A percentile compares a stretch with the other conserved stretches of the same genome.
These are phyloP conservation scores for Phytoseiulus persimilis DNA, from an alignment of 2,888 invertebrate species.

Conservation along the genomic window DNA sequence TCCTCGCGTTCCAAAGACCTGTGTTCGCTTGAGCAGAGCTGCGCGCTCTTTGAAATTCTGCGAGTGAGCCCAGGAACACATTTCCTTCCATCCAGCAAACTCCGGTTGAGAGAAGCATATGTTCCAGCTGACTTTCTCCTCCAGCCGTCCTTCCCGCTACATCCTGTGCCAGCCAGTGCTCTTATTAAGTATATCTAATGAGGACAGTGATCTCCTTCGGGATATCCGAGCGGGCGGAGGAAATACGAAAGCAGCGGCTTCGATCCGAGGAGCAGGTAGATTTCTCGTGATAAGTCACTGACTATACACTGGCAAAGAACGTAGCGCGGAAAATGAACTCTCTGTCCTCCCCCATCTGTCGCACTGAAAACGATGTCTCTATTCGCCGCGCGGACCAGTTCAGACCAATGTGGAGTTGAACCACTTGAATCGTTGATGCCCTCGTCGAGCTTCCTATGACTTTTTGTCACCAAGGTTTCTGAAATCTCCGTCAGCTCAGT, in stretches of 20 bases:
- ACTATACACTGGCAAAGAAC: neutral
- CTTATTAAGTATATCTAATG: neutral
- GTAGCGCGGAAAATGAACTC: neutral
- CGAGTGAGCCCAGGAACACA: too few relatives aligned
- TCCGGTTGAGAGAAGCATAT: neutral
- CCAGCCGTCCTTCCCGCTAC: neutral
- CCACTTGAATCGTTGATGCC: too few relatives aligned
- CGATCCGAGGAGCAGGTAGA: neutral
- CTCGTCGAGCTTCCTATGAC: too few relatives aligned
- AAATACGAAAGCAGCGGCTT: neutral
- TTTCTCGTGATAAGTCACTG: neutral
- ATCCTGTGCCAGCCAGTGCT: neutral
- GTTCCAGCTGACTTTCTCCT: neutral
- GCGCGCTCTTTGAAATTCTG: too few relatives aligned
- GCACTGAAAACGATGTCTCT: neutral
- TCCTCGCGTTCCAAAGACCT: too few relatives aligned
- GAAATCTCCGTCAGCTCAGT: too few relatives aligned
- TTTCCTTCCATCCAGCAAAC: neutral
- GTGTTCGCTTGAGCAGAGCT: too few relatives aligned
- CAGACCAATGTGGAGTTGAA: too few relatives aligned
- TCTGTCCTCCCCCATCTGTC: neutral
- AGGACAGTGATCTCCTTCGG: neutral
- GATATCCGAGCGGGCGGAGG: neutral
- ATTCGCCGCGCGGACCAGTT: neutral
- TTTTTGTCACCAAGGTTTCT: too few relatives aligned